These are phyloP conservation scores for Lanistes nyassanus DNA, from an alignment of 1,140 invertebrate genomes.

Conservation along the genomic window DNA sequence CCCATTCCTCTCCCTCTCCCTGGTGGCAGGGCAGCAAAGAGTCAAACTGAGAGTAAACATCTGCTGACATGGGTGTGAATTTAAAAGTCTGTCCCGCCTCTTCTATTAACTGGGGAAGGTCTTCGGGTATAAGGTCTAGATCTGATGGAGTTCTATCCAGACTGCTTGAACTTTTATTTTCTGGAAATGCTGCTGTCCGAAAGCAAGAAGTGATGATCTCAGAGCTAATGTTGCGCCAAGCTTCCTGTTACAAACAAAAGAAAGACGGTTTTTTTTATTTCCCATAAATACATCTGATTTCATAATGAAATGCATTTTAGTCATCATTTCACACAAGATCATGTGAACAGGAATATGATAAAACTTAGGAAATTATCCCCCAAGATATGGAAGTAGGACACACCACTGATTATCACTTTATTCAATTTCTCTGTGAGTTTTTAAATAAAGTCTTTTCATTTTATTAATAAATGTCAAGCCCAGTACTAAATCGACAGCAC, in stretches of 20 bases:
- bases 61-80: conserved; percentile 26
- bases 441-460: no score
- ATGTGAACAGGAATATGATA: no score
- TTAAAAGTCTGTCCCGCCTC: conserved; percentile 9
- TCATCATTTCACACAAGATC: no score
- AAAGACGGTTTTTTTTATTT: no score
- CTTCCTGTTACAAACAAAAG: conserved; percentile 5
- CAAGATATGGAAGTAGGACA: no score
- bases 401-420: no score
- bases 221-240: conserved; percentile 24
- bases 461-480: no score
- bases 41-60: conserved; percentile 28
- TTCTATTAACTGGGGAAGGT: conserved; percentile 22
- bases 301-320: no score
- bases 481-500: no score
- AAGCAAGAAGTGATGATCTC: conserved; percentile 21
- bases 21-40: conserved; percentile 27
- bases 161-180: neutral
- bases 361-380: no score
- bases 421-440: no score
- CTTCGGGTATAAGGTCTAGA: neutral
- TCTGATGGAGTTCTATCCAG: neutral
- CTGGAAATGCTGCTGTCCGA: conserved; percentile 17
- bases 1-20: conserved; percentile 22
- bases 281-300: no score